Percentiles rank a stretch among this genome's conserved stretches.
Conservation (phyloP, 2,797 vertebrate species). For the Anguilla obscura region DNA sequence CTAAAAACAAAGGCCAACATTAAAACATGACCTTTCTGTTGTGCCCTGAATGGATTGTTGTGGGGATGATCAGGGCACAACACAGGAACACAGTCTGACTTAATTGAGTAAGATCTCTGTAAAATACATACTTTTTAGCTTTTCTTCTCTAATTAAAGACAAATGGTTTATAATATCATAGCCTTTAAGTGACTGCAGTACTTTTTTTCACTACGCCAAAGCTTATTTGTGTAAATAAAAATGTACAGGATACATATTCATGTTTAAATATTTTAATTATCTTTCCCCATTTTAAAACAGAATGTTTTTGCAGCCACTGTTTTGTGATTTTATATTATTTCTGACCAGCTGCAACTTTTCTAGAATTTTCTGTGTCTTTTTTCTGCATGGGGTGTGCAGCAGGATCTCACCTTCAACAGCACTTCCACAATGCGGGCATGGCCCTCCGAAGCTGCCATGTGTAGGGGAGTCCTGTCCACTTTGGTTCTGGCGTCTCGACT, state of each 20-base stretch:
- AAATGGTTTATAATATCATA: constrained; percentile 21
- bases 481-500: constrained; percentile 87
- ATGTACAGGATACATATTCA: neutral
- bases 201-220: constrained; percentile 36
- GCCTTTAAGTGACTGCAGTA: constrained; percentile 22
- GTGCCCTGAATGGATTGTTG: neutral
- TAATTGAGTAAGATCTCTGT: constrained; percentile 48
- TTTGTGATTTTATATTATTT: neutral
- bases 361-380: neutral
- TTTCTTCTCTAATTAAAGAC: constrained; percentile 43
- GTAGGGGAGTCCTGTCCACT: constrained; percentile 83
- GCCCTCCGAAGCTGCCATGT: constrained; percentile 86
- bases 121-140: constrained; percentile 33
- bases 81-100: constrained; percentile 48
- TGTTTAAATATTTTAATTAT: neutral
- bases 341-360: neutral
- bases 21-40: constrained; percentile 50
- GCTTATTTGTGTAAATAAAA: neutral
- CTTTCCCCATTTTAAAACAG: neutral
- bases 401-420: constrained; percentile 76
- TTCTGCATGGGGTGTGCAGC: neutral
- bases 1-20: constrained; percentile 64
- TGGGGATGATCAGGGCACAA: constrained; percentile 52
- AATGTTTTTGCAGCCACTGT: neutral
- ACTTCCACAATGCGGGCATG: constrained; percentile 84